phyloP scores from a whole-genome alignment of 2,797 vertebrate genomes.

The Cyclura pinguis region DNA sequence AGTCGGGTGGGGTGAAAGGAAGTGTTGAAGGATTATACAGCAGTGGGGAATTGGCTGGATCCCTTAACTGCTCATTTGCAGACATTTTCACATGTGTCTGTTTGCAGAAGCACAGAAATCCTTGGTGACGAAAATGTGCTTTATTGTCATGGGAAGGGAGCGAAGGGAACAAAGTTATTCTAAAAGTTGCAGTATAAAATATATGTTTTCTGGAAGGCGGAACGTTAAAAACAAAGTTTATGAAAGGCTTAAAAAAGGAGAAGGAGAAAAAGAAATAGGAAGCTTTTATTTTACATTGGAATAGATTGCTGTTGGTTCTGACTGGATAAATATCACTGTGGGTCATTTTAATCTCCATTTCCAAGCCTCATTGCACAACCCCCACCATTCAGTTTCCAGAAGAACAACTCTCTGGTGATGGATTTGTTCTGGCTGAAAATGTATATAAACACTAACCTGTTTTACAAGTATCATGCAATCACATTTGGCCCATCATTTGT shows the following conservation, averaged over 20 bases:
- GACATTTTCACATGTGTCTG: conserved; percentile 40
- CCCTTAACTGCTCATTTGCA: conserved; percentile 42
- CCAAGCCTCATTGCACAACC: conserved; percentile 65
- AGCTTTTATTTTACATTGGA: conserved; percentile 56
- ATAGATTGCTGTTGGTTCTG: conserved; percentile 60
- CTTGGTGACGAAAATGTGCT: conserved; percentile 10
- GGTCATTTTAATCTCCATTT: conserved; percentile 63
- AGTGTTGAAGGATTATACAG: conserved; percentile 52
- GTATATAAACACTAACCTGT: conserved; percentile 50
- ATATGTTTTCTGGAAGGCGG: not conserved
- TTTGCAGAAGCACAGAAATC: conserved; percentile 31
- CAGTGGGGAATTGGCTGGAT: conserved; percentile 39
- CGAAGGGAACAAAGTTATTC: conserved; percentile 56
- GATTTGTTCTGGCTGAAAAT: conserved; percentile 70
- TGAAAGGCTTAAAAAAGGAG: not conserved
- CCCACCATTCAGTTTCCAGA: conserved; percentile 63
- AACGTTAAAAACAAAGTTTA: not conserved
- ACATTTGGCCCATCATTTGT: conserved; percentile 48
- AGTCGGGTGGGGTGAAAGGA: conserved; percentile 47
- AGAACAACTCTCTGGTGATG: conserved; percentile 67
- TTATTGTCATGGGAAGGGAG: conserved; percentile 21
- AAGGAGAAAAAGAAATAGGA: conserved; percentile 33
- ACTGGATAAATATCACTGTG: conserved; percentile 64
- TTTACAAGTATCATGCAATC: conserved; percentile 61
- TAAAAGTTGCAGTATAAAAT: not conserved